Evolutionary conservation across 2,797 vertebrate genomes (phyloP), one percentile per base, ranked within the genome.

Genomic region (Rhabdomys pumilio): DNA sequence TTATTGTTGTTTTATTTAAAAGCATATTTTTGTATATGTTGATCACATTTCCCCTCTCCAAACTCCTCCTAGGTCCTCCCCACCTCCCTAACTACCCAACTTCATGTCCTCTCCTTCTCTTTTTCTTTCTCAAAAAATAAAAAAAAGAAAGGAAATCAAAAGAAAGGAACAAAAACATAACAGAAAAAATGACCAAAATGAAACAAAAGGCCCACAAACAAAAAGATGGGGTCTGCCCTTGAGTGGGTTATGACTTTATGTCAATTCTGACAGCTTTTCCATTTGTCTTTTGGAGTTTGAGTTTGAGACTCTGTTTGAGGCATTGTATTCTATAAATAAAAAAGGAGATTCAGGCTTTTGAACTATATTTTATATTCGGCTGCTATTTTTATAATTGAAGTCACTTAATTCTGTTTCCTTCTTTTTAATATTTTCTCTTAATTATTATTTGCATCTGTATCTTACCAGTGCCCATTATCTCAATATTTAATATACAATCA

Each of bases 401-500:
- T 79, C 53, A 14, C 53, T 86, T 95, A 57, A 82, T 82, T 90
- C 55, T 82, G n/a, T 38, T 73, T 92, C 65, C 73, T 90, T 76
- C 13, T 7, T 89, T 91, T 84, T 14, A 87, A 2, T 47, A n/a
- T n/a, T 90, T 89, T 91, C 47, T 29, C 81, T 38, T 59, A 94
- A 13, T 1, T 13, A 2, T 47, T 91, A 77, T 95, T 92, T 90
- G 31, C n/a, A 79, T 65, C 34, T 19, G 1, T 82, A 5, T 73
- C 17, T 59, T 91, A 67, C n/a, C 80, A 53, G 69, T 69, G 20
- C 57, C 15, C 38, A 65, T 69, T 72, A 95, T 88, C 50, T 91
- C n/a, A 69, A 53, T 91, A 91, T 67, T 22, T n/a, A 76, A 44
- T 38, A 72, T 19, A 87, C 50, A 93, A 69, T 84, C 86, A 67